phyloP scores from a whole-genome alignment of 2,888 invertebrate species.

The Actias luna region DNA sequence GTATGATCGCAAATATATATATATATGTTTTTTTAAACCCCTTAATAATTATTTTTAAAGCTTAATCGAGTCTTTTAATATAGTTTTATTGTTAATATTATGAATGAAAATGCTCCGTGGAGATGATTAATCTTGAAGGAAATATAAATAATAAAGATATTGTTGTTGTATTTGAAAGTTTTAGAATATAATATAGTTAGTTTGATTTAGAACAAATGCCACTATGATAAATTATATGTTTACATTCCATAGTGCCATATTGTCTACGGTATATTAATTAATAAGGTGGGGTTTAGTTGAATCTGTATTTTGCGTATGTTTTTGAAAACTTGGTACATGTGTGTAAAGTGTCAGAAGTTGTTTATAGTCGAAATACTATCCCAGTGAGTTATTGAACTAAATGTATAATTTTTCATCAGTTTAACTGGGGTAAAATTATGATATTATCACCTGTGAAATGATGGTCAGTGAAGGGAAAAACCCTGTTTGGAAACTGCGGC shows the following conservation, averaged over 20 bases:
- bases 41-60: not conserved
- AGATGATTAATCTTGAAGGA: not conserved
- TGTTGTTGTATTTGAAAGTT: slow-evolving; percentile 30
- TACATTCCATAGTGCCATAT: slow-evolving; percentile 72
- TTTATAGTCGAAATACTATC: not conserved
- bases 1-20: not conserved
- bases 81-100: not conserved
- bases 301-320: not conserved
- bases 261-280: slow-evolving; percentile 31
- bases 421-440: no score
- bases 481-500: no score
- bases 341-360: not conserved
- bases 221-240: slow-evolving; percentile 76
- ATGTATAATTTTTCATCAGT: no score
- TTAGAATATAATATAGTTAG: slow-evolving; percentile 10
- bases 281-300: slow-evolving; percentile 12
- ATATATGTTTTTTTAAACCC: not conserved
- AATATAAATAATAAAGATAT: slow-evolving; percentile 25
- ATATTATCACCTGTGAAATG: no score
- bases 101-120: not conserved
- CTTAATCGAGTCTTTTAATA: not conserved
- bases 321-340: not conserved
- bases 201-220: slow-evolving; percentile 37
- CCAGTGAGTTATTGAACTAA: not conserved
- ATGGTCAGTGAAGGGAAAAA: no score